Base-by-base conservation (phyloP, 2,888 invertebrate genomes). In the Chydorus sphaericus region DNA sequence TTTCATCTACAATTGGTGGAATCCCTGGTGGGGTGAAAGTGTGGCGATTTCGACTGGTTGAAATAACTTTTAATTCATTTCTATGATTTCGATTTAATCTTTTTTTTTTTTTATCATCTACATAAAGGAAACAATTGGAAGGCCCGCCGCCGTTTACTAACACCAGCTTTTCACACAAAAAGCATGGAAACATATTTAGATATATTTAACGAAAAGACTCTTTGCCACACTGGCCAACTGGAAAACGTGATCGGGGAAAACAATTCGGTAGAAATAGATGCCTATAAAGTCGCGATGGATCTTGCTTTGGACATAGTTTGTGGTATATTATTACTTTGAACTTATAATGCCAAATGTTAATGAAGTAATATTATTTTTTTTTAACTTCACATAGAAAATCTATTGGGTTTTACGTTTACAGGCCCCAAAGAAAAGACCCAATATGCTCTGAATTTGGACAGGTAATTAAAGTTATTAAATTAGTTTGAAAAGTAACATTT, bases 151-250 rank as follows among this genome's bases (percentile, higher is more conserved):
- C 52, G 52, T 52, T n/a, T 52, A 6, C 54, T 74, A 44, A 75
- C 75, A 1, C 75, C 75, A 14, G 69, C 72, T 4, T 73, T 73
- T 62, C 73, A 73, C 62, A 72, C 72, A 62, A 67, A 69, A 56
- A 72, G 73, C 57, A 63, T 73, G 26, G 64, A 69, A 50, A 71
- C 71, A 59, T 73, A 72, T 60, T 61, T 73, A 18, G 65, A 66
- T 6, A 68, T 74, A 14, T 73, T 73, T 64, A 74, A 73, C 61
- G 67, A 72, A 52, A 72, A 75, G 61, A 60, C 69, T 2, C 60
- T 63, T 6, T 61, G 62, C 11, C 26, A 23, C 23, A 16, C 33
- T 3, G n/a, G 36, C 6, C 8, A 18, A 36, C n/a, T 52, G 23
- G 36, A 36, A 14, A 10, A 16, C 10, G 20, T 23, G 20, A 26